Percentiles rank a stretch among this genome's conserved stretches.
These are phyloP conservation scores for Apis mellifera DNA, from an alignment of 1,140 invertebrate species.

Conservation along the genomic window DNA sequence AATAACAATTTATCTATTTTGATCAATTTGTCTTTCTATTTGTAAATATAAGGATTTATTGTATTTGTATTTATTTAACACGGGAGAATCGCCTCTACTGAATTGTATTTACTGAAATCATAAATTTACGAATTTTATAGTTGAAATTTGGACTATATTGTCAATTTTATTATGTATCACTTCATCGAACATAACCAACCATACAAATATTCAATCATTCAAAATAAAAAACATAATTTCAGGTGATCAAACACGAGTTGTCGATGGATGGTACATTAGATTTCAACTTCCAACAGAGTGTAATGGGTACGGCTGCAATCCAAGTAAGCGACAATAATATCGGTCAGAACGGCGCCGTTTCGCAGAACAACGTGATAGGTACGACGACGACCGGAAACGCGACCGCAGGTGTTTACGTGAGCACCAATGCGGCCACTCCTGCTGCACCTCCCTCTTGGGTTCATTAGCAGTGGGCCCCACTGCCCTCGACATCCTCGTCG, in stretches of 20 bases:
- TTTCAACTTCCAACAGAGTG: slow-evolving; percentile 90
- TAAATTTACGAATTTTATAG: too few species aligned
- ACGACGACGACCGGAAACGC: slow-evolving; percentile 62
- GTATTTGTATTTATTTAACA: too few species aligned
- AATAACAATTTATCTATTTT: too few species aligned
- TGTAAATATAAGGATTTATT: too few species aligned
- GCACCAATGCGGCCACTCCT: slow-evolving; percentile 81
- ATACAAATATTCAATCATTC: too few species aligned
- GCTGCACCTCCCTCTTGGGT: slow-evolving; percentile 86
- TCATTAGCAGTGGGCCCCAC: slow-evolving; percentile 82
- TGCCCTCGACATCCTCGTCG: slow-evolving; percentile 73
- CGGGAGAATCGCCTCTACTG: too few species aligned
- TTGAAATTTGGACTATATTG: too few species aligned
- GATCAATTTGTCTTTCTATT: too few species aligned
- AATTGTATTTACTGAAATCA: too few species aligned
- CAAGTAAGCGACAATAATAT: slow-evolving; percentile 70
- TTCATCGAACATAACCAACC: too few species aligned
- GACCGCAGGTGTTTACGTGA: slow-evolving; percentile 75
- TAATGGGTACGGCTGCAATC: slow-evolving; percentile 69
- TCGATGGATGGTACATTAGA: slow-evolving; percentile 95
- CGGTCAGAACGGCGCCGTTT: slow-evolving; percentile 63
- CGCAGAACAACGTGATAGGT: slow-evolving; percentile 67
- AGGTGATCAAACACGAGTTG: slow-evolving; percentile 96
- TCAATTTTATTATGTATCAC: too few species aligned
- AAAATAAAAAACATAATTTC: slow-evolving; percentile 34